phyloP scores from a whole-genome alignment of 92 coral and sea anemone genomes.

The Phenganax subtilis region DNA sequence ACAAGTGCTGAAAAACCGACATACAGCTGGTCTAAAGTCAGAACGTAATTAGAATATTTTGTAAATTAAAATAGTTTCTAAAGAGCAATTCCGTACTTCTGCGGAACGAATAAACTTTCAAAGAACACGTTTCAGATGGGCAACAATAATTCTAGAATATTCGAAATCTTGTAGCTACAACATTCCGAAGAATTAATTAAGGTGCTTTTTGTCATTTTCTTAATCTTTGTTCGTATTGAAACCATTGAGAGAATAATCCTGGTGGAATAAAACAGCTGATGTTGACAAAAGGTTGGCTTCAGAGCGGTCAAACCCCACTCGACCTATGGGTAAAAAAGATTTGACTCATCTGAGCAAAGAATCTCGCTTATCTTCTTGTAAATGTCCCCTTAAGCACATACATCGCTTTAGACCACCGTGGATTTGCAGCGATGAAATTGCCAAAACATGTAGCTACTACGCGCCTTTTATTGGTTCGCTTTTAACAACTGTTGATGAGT shows the following conservation, averaged over 20 bases:
- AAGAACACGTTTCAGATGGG: too few species aligned
- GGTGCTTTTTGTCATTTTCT: too few species aligned
- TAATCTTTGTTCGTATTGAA: too few species aligned
- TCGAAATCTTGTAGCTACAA: too few species aligned
- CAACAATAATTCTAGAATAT: too few species aligned
- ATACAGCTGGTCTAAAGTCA: conserved; percentile 1
- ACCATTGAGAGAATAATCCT: too few species aligned
- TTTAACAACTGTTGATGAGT: conserved; percentile 63
- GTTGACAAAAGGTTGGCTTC: background rate
- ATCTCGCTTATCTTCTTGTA: conserved; percentile 2
- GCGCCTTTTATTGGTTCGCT: conserved; percentile 61
- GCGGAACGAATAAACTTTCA: background rate
- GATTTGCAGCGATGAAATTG: conserved; percentile 29
- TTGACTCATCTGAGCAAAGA: background rate
- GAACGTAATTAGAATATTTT: conserved; percentile 22
- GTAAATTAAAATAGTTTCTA: background rate
- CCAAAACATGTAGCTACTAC: conserved; percentile 37
- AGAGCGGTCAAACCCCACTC: background rate
- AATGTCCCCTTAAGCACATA: conserved; percentile 7
- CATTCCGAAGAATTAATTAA: too few species aligned
- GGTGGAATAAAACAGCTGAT: background rate
- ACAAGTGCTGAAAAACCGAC: conserved; percentile 5
- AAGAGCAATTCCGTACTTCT: background rate
- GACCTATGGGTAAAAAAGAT: background rate
- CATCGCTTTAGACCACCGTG: conserved; percentile 10